phyloP scores from a whole-genome alignment of 2,113 vertebrate genomes.

The Lepus timidus region DNA sequence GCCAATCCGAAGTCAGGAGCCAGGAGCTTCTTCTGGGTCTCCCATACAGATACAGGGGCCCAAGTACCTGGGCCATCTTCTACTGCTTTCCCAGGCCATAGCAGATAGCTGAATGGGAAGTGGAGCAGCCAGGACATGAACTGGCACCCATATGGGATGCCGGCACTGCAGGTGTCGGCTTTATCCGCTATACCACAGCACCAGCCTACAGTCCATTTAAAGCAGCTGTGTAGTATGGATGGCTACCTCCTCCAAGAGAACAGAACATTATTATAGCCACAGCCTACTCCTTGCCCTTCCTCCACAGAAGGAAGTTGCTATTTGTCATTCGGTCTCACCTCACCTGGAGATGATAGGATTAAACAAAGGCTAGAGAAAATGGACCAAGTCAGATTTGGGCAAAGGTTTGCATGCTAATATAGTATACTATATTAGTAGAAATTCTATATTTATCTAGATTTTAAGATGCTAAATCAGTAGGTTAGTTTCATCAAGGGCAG shows the following conservation, averaged over 20 bases:
- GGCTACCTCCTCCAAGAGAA: neutral
- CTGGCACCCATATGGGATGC: no score
- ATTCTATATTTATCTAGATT: neutral
- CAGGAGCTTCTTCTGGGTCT: no score
- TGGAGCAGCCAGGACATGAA: no score
- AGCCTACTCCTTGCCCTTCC: neutral
- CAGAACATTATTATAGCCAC: neutral
- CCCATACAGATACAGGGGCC: no score
- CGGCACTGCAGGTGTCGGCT: no score
- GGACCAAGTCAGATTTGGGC: neutral
- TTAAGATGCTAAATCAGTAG: neutral
- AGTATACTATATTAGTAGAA: neutral
- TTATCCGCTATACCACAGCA: no score
- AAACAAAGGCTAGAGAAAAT: neutral
- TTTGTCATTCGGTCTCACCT: neutral
- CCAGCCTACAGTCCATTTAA: neutral
- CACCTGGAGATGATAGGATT: neutral
- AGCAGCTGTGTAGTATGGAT: accelerated
- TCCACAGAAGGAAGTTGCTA: accelerated
- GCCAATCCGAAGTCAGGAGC: no score
- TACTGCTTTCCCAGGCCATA: no score
- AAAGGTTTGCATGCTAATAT: neutral
- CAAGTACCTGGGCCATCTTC: no score
- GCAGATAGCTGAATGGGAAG: no score
- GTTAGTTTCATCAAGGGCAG: neutral